phyloP scores from a whole-genome alignment of 2,797 vertebrate species.

The Meda fulgida region DNA sequence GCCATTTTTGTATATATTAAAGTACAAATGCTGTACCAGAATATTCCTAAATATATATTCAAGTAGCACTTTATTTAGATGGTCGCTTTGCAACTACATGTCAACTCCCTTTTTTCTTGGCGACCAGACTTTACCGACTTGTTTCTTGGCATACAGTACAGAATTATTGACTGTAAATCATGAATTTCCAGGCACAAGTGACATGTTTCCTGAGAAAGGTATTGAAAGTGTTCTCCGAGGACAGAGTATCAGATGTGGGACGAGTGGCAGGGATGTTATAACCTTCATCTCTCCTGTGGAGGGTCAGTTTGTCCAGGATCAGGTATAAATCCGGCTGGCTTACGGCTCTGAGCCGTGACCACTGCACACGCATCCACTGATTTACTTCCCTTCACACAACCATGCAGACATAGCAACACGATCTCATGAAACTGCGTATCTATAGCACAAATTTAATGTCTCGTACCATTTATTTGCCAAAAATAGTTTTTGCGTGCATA shows the following conservation, averaged over 20 bases:
- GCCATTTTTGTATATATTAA: too few species aligned
- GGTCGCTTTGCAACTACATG: too few species aligned
- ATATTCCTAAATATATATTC: too few species aligned
- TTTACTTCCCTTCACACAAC: background rate
- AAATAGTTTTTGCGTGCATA: too few species aligned
- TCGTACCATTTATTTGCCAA: too few species aligned
- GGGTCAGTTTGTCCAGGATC: background rate
- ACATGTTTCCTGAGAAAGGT: background rate
- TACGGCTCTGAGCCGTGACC: background rate
- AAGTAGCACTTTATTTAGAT: too few species aligned
- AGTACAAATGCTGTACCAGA: too few species aligned
- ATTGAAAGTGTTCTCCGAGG: background rate
- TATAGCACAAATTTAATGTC: too few species aligned
- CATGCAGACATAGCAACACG: constrained; percentile 11
- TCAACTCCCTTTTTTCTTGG: too few species aligned
- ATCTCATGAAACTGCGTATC: too few species aligned
- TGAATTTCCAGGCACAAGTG: background rate
- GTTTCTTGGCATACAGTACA: background rate
- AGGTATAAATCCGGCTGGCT: background rate
- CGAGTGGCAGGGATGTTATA: background rate
- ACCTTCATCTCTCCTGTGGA: background rate
- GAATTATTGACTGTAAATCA: background rate
- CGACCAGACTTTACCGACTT: too few species aligned
- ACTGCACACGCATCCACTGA: background rate
- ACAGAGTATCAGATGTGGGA: background rate